Evolutionary conservation across 2,888 invertebrate genomes (phyloP).

Genomic region (Rosalia funebris): DNA sequence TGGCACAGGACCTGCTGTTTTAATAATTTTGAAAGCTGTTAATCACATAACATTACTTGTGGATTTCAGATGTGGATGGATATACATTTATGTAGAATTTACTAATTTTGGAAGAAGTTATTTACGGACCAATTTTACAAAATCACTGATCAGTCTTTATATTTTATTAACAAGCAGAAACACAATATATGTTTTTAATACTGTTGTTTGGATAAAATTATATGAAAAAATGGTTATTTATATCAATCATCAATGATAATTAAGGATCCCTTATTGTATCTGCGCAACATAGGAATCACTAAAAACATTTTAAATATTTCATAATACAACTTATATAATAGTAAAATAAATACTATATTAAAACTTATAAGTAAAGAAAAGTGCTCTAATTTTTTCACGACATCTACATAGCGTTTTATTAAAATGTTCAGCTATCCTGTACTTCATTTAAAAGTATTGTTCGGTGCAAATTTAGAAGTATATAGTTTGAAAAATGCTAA

Average conservation of each 20-base stretch:
- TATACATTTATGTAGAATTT: too few species aligned
- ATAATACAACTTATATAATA: constrained; percentile 50
- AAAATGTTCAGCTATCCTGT: constrained; percentile 49
- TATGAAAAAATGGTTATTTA: not conserved
- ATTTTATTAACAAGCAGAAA: not conserved
- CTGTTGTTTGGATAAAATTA: not conserved
- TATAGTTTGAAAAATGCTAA: constrained; percentile 19
- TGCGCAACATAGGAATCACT: constrained; percentile 57
- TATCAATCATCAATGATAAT: constrained; percentile 6
- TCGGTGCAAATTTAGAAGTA: not conserved
- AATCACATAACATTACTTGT: too few species aligned
- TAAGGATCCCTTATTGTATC: constrained; percentile 37
- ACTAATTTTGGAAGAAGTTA: too few species aligned
- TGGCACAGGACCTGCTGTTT: too few species aligned
- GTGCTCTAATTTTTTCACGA: constrained; percentile 56
- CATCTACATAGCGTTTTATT: constrained; percentile 53
- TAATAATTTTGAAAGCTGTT: too few species aligned
- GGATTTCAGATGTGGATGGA: too few species aligned
- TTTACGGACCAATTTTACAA: too few species aligned
- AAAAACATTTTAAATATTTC: constrained; percentile 51
- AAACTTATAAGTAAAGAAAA: constrained; percentile 53
- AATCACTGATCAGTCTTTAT: constrained; percentile 2
- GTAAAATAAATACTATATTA: constrained; percentile 58
- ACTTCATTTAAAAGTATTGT: constrained; percentile 17
- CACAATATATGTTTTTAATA: not conserved